phyloP scores from a whole-genome alignment of 1,140 invertebrate genomes.

The Pogonus chalceus region DNA sequence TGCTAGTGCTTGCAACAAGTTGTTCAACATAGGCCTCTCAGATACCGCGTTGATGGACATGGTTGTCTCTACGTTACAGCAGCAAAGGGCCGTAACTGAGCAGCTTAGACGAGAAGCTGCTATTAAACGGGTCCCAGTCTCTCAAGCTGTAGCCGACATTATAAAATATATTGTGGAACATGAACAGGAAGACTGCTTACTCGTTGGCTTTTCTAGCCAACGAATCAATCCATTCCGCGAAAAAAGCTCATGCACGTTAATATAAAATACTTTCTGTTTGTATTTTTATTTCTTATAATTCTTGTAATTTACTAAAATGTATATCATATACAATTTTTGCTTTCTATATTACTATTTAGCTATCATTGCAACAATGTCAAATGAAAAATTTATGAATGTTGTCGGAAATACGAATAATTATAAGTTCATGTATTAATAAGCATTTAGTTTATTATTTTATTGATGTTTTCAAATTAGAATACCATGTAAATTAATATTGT shows the following conservation, averaged over 20 bases:
- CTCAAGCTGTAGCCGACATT: constrained; percentile 86
- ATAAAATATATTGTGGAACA: constrained; percentile 89
- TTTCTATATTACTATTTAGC: too few species aligned
- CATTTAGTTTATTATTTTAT: too few species aligned
- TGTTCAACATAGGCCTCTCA: constrained; percentile 62
- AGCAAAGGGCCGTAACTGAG: constrained; percentile 86
- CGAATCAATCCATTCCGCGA: constrained; percentile 96
- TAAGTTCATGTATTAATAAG: too few species aligned
- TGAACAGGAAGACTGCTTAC: constrained; percentile 88
- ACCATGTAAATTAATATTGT: too few species aligned
- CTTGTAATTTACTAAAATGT: too few species aligned
- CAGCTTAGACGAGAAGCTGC: constrained; percentile 86
- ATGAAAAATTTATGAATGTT: too few species aligned
- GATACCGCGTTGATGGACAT: constrained; percentile 79
- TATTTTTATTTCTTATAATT: too few species aligned
- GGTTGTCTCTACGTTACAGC: constrained; percentile 82
- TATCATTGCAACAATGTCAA: too few species aligned
- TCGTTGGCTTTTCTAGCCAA: constrained; percentile 90
- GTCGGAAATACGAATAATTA: too few species aligned
- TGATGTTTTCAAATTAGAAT: too few species aligned
- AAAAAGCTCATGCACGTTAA: constrained; percentile 81
- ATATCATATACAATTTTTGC: too few species aligned
- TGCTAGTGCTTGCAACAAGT: background rate
- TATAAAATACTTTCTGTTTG: too few species aligned
- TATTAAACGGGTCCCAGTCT: constrained; percentile 75